Conservation (phyloP, 2,888 invertebrate genomes). For the Noctua janthina region DNA sequence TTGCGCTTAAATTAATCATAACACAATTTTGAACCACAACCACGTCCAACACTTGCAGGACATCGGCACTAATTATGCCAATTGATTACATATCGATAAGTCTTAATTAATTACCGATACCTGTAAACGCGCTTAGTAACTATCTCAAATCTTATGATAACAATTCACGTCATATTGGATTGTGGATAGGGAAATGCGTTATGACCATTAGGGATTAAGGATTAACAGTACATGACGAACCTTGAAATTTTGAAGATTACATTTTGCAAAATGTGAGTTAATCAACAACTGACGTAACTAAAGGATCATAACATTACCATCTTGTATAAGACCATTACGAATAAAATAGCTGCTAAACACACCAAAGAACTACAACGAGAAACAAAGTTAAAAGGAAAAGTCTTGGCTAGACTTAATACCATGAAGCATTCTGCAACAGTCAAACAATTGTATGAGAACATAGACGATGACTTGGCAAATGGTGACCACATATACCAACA, state of each 20-base stretch:
- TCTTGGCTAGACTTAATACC: neutral
- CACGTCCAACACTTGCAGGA: constrained; percentile 57
- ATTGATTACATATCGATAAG: constrained; percentile 26
- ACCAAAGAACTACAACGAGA: neutral
- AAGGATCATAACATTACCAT: neutral
- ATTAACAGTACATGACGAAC: neutral
- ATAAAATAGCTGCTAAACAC: too few relatives aligned
- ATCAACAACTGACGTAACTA: neutral
- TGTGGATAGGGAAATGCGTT: constrained; percentile 20
- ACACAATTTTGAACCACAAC: constrained; percentile 54
- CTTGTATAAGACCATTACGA: neutral
- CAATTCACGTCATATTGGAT: constrained; percentile 47
- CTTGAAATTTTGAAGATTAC: constrained; percentile 3
- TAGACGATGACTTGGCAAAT: constrained; percentile 1
- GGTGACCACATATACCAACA: neutral
- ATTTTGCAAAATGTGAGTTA: neutral
- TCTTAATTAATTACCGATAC: constrained; percentile 28
- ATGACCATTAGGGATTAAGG: constrained; percentile 17
- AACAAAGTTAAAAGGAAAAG: neutral
- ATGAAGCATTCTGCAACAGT: neutral
- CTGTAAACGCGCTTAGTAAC: constrained; percentile 56
- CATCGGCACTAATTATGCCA: constrained; percentile 51
- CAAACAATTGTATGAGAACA: neutral
- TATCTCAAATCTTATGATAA: constrained; percentile 49
- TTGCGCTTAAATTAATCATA: constrained; percentile 78